Evolutionary conservation across 2,888 invertebrate species (phyloP).

Genomic region (Tachina fera): DNA sequence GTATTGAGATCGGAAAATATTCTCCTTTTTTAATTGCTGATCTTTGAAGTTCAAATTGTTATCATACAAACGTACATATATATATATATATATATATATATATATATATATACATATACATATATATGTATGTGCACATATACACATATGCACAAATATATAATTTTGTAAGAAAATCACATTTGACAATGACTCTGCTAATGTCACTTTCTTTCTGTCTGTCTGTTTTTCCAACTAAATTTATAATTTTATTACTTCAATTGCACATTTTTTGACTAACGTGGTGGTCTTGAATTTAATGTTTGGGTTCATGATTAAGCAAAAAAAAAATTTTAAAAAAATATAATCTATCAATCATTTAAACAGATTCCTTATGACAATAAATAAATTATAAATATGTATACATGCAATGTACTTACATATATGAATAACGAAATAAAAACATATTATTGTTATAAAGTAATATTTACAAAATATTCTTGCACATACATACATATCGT

Average conservation of each 20-base stretch:
- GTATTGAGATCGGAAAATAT: too few species aligned
- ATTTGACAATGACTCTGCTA: conserved; percentile 26
- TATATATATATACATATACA: too few species aligned
- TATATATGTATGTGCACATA: too few species aligned
- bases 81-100: not conserved
- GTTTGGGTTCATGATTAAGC: conserved; percentile 54
- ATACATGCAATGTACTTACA: too few species aligned
- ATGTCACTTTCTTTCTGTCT: not conserved
- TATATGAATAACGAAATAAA: too few species aligned
- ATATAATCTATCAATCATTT: conserved; percentile 47
- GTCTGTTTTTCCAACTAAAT: conserved; percentile 12
- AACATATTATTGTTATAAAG: too few species aligned
- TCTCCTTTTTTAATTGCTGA: too few species aligned
- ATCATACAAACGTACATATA: too few species aligned
- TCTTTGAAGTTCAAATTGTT: too few species aligned
- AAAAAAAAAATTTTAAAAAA: conserved; percentile 6
- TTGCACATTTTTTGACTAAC: not conserved
- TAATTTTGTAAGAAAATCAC: not conserved
- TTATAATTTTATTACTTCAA: conserved; percentile 1
- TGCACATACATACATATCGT: too few species aligned
- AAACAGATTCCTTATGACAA: conserved; percentile 26
- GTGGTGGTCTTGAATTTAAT: conserved; percentile 51
- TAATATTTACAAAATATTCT: too few species aligned
- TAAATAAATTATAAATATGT: not conserved
- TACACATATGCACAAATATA: not conserved